A percentile compares a stretch with the other conserved stretches of the same genome.
phyloP scores from a whole-genome alignment of 2,113 vertebrate species.

The Delphinus delphis region DNA sequence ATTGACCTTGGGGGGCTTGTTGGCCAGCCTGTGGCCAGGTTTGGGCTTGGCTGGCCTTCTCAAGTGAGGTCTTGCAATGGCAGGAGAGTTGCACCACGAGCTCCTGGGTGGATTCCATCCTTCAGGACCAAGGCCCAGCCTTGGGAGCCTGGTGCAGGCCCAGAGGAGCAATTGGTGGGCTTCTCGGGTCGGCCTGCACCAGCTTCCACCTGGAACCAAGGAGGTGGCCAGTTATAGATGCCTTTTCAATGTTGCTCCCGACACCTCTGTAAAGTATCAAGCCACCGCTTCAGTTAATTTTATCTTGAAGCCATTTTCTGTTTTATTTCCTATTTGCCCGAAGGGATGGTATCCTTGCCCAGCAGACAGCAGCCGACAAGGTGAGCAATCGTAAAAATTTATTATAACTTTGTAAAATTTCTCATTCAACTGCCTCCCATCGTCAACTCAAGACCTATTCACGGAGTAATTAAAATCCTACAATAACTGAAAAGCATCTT shows the following conservation, averaged over 20 bases:
- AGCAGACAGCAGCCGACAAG: not conserved
- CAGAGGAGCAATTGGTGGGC: not conserved
- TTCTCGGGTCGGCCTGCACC: not conserved
- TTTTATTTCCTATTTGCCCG: not conserved
- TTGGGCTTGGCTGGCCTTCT: not conserved
- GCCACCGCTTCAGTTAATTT: not conserved
- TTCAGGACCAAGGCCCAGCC: not conserved
- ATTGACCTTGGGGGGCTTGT: not conserved
- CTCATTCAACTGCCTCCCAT: not conserved
- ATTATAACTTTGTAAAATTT: not conserved
- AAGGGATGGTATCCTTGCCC: not conserved
- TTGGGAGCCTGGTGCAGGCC: not conserved
- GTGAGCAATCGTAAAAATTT: not conserved
- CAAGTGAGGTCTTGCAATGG: not conserved
- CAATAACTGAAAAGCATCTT: not conserved
- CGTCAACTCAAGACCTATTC: not conserved
- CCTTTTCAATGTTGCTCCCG: not conserved
- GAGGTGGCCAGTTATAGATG: not conserved
- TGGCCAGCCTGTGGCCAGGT: not conserved
- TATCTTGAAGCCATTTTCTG: not conserved
- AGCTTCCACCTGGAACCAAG: not conserved
- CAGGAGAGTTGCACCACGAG: not conserved
- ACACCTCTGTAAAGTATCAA: not conserved
- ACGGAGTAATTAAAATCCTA: not conserved
- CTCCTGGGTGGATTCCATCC: not conserved